A percentile compares a stretch with the other conserved stretches of the same genome.
phyloP scores from a whole-genome alignment of 2,888 invertebrate genomes.

The Ephialtes manifestator region DNA sequence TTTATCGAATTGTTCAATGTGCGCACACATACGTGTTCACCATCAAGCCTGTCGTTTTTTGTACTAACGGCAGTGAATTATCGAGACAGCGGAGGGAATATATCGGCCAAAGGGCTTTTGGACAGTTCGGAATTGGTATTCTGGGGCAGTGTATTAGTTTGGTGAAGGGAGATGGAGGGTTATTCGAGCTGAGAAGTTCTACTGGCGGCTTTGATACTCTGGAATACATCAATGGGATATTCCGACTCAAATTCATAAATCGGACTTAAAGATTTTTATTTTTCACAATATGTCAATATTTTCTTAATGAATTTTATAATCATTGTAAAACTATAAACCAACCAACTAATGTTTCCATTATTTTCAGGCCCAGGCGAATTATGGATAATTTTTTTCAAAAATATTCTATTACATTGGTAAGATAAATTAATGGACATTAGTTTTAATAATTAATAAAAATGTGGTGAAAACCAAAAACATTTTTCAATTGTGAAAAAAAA shows the following conservation, averaged over 20 bases:
- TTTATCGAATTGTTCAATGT: neutral
- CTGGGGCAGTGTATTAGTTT: neutral
- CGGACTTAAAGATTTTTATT: too few species aligned
- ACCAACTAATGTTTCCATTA: too few species aligned
- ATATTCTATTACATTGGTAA: too few species aligned
- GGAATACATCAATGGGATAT: neutral
- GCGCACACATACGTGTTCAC: neutral
- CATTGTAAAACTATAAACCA: too few species aligned
- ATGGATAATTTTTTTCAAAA: too few species aligned
- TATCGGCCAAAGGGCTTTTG: neutral
- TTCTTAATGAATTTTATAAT: neutral
- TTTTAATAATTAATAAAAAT: too few species aligned
- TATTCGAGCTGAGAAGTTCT: neutral
- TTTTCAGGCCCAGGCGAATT: too few species aligned
- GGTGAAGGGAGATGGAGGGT: neutral
- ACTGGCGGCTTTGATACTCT: neutral
- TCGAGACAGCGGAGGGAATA: neutral
- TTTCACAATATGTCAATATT: neutral
- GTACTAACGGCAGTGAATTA: constrained; percentile 3
- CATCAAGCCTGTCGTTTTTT: constrained; percentile 1
- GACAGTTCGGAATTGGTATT: constrained; percentile 2
- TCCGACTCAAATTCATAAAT: neutral
- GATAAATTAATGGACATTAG: too few species aligned
- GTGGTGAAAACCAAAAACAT: too few species aligned
- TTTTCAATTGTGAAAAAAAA: too few species aligned